A percentile compares a stretch with the other conserved stretches of the same genome.
These are phyloP conservation scores for Centropyge bicolor DNA, from an alignment of 2,797 vertebrate genomes.

Conservation along the genomic window DNA sequence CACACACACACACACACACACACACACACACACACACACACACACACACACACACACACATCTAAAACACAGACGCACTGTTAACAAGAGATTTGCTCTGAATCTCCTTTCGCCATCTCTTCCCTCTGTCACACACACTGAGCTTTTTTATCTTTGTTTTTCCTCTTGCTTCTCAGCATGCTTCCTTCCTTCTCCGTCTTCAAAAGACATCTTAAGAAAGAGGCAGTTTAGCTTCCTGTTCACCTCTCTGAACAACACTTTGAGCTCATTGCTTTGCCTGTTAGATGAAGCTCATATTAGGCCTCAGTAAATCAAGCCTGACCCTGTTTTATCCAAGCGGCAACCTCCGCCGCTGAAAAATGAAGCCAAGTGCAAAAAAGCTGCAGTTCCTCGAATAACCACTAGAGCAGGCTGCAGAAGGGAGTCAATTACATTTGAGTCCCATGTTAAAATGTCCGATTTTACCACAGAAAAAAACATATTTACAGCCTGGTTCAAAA, in stretches of 20 bases:
- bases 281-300: constrained; percentile 15
- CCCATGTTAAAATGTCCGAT: too few relatives aligned
- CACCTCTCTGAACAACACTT: constrained; percentile 5
- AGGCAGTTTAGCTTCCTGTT: constrained; percentile 5
- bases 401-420: too few relatives aligned
- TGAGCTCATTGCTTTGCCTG: neutral
- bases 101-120: constrained; percentile 11
- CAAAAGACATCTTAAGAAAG: constrained; percentile 4
- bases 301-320: constrained; percentile 11
- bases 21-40: constrained; percentile 18
- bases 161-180: constrained; percentile 15
- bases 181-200: constrained; percentile 11
- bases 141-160: neutral
- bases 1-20: constrained; percentile 4
- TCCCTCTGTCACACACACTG: constrained; percentile 1
- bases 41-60: too few relatives aligned
- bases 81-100: constrained; percentile 27
- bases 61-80: constrained; percentile 12
- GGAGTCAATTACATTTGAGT: too few relatives aligned
- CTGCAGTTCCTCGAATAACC: too few relatives aligned
- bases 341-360: too few relatives aligned
- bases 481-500: too few relatives aligned
- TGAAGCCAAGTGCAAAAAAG: too few relatives aligned
- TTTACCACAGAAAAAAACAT: too few relatives aligned
- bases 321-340: constrained; percentile 1